Conservation (phyloP, 2,888 invertebrate species). For the Thereva unica region DNA sequence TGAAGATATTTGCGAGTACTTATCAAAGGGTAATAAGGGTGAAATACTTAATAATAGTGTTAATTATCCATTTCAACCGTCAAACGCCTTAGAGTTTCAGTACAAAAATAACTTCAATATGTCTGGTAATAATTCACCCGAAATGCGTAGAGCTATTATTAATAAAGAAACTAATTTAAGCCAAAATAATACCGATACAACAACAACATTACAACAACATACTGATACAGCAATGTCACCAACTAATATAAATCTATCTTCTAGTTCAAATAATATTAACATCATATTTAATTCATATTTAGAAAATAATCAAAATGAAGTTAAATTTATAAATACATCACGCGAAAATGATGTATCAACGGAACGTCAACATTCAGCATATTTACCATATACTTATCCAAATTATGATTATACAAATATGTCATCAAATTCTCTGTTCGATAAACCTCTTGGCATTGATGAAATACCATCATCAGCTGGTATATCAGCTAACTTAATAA, state of each 20-base stretch:
- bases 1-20: constrained; percentile 57
- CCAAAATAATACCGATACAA: constrained; percentile 48
- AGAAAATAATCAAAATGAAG: constrained; percentile 51
- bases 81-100: constrained; percentile 56
- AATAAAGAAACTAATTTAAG: constrained; percentile 57
- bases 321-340: constrained; percentile 56
- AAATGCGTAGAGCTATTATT: constrained; percentile 47
- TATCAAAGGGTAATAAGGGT: constrained; percentile 55
- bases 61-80: constrained; percentile 57
- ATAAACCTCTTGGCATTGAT: constrained; percentile 54
- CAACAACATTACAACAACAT: constrained; percentile 34
- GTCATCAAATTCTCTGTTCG: constrained; percentile 56
- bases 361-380: constrained; percentile 51
- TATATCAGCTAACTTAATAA: constrained; percentile 40
- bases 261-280: constrained; percentile 57
- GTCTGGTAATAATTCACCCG: constrained; percentile 29
- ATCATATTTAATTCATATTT: constrained; percentile 54
- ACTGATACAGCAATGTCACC: constrained; percentile 49
- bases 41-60: constrained; percentile 56
- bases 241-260: constrained; percentile 55
- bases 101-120: constrained; percentile 56
- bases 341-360: constrained; percentile 49
- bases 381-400: constrained; percentile 54
- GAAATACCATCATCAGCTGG: constrained; percentile 49
- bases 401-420: constrained; percentile 57